Base-by-base conservation (phyloP, 2,113 vertebrate genomes). In the Barnardius zonarius region DNA sequence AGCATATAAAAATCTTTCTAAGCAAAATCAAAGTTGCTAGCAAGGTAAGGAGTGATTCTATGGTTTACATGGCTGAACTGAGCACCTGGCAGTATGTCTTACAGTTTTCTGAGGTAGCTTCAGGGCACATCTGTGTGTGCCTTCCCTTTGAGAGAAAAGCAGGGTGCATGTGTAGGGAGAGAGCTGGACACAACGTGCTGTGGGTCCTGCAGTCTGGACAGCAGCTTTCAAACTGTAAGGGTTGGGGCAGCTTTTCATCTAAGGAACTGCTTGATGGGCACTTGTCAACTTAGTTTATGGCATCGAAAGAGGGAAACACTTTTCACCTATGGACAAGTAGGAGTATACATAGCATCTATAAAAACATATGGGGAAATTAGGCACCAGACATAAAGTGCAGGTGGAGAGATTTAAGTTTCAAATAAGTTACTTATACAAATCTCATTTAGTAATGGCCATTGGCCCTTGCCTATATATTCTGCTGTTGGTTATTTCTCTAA, bases 31-130 rank as follows among this genome's bases (percentile, higher is more conserved):
- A 69, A 39, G 35, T 49, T 49, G 7, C 16, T 69, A 17, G 70
- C 22, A 37, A 75, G 17, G 79, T 88, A 55, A 39, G 76, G 80
- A 43, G 7, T 9, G 37, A 14, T 37, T 57, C 33, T 43, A 6
- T 39, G n/a, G 30, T 44, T 73, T 62, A 17, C 33, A 64, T 10
- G 14, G 39, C 33, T 68, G 67, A 76, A 11, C 13, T 13, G 39
- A 41, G 37, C 20, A 12, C 5, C 4, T 52, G 18, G 9, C 4
- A 24, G 3, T 5, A 2, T 10, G 1, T 4, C 7, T 14, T 28
- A 0, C 1, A 1, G 6, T 54, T 61, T 39, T 35, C 55, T 67
- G n/a, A 23, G 0, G 4, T 12, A 1, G 9, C 30, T 75, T 63
- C 19, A 44, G 69, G 70, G 22, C 17, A 3, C 17, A 10, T 10